Evolutionary conservation across 1,140 invertebrate genomes (phyloP).

Genomic region (Halesus radiatus): DNA sequence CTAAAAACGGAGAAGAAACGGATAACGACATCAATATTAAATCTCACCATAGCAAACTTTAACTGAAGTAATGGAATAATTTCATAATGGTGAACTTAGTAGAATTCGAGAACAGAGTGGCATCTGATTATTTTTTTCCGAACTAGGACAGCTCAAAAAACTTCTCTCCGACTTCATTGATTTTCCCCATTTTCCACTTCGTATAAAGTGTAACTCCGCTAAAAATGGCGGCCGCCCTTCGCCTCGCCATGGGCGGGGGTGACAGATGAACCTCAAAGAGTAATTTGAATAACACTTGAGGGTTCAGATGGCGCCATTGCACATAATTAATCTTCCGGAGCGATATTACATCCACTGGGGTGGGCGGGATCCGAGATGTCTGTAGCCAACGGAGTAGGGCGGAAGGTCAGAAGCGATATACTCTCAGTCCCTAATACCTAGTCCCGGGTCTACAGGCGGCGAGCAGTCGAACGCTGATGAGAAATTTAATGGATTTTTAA

Average conservation of each 20-base stretch:
- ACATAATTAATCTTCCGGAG: slow-evolving; percentile 56
- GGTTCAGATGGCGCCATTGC: slow-evolving; percentile 56
- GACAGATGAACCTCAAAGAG: slow-evolving; percentile 49
- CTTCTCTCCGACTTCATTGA: slow-evolving; percentile 9
- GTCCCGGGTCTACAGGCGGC: neutral
- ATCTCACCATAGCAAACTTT: too few relatives aligned
- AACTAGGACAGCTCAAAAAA: neutral
- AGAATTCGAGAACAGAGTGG: neutral
- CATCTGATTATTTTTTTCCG: neutral
- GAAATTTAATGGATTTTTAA: slow-evolving; percentile 23
- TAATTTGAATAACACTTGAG: slow-evolving; percentile 56
- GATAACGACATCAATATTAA: too few relatives aligned
- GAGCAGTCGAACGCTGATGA: slow-evolving; percentile 18
- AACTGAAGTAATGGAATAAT: too few relatives aligned
- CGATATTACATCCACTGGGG: slow-evolving; percentile 53
- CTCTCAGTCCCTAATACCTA: too few relatives aligned
- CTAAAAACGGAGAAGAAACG: too few relatives aligned
- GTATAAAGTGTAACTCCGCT: neutral
- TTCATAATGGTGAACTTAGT: too few relatives aligned
- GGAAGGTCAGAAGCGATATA: slow-evolving; percentile 12
- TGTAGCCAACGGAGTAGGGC: neutral
- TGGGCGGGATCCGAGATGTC: slow-evolving; percentile 14
- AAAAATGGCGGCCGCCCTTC: slow-evolving; percentile 33
- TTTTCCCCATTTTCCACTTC: slow-evolving; percentile 1
- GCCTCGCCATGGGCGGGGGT: slow-evolving; percentile 21